Base-by-base conservation (phyloP, 2,888 invertebrate genomes). In the Plagiodera versicolora region DNA sequence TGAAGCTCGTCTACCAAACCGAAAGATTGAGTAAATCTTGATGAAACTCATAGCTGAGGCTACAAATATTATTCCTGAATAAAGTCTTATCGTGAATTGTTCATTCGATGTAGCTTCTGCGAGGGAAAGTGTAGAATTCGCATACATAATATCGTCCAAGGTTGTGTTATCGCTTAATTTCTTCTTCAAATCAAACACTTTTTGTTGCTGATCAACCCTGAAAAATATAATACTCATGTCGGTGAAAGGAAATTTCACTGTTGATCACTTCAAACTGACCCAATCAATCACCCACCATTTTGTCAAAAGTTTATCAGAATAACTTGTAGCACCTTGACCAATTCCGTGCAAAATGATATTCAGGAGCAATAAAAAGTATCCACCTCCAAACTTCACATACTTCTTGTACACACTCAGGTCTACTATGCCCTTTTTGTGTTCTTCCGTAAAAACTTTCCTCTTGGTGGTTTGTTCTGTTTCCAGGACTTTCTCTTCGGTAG, bases 321-420 rank as follows among this genome's bases (percentile, higher is more conserved):
- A 67, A 17, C 66, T 68, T 32, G 68, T 66, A 28, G 65, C 55
- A 0, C 62, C 62, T 65, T 74, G 72, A 1, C 70, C 72, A 39
- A 72, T 66, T 54, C 49, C 51, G 10, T 14, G 39, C 70, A 66
- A 61, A 9, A 67, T 11, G 8, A 68, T 30, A 8, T 66, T 47
- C 0, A 69, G 17, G 11, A 60, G 10, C 39, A 72, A 61, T 5
- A 70, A 20, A 39, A 66, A 57, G 19, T 69, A 53, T 35, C 72
- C 71, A 46, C 71, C 70, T 16, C 73, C 73, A 57, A 64, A 70
- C 17, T 61, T 58, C 14, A 74, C 58, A 58, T 75, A 75, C 62
- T 67, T 70, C 20, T 57, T 61, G 52, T 74, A 75, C 19, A 72
- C 67, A 8, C 24, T 52, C 39, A 66, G 64, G 39, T 67, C 67